A percentile compares a stretch with the other conserved stretches of the same genome.
Conservation (phyloP, 2,797 vertebrate genomes). For the Poeciliopsis paucimaculata region DNA sequence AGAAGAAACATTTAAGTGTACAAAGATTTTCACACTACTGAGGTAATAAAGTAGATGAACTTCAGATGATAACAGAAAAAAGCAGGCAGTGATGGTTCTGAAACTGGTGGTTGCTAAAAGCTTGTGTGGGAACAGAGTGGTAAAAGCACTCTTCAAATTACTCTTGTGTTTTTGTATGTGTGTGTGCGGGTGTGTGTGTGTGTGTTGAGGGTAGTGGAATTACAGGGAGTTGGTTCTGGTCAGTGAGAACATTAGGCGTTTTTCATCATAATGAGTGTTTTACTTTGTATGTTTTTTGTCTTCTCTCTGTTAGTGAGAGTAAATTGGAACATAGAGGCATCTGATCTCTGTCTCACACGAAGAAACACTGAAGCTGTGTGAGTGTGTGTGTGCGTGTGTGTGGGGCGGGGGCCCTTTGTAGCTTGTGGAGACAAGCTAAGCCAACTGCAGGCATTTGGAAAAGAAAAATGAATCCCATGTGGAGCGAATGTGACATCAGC, state of each 20-base stretch:
- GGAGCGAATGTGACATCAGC: background rate
- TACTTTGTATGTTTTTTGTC: constrained; percentile 32
- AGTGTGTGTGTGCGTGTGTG: background rate
- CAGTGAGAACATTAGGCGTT: constrained; percentile 61
- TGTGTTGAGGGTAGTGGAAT: background rate
- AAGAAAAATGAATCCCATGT: background rate
- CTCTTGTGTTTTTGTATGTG: constrained; percentile 25
- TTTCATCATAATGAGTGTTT: constrained; percentile 54
- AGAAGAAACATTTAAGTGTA: background rate
- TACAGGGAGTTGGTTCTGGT: constrained; percentile 18
- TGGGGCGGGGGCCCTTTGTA: background rate
- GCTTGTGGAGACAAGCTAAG: constrained; percentile 14
- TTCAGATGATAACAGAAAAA: background rate
- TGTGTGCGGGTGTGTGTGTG: background rate
- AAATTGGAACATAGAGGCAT: constrained; percentile 50
- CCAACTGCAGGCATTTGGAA: constrained; percentile 5
- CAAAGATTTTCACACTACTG: background rate
- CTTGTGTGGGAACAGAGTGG: constrained; percentile 46
- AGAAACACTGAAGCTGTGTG: constrained; percentile 16
- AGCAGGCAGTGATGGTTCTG: background rate
- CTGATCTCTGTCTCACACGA: constrained; percentile 37
- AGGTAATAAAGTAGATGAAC: background rate
- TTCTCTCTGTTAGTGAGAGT: constrained; percentile 45
- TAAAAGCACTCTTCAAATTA: constrained; percentile 66
- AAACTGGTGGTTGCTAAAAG: constrained; percentile 18